Evolutionary conservation across 2,888 invertebrate species (phyloP).

Genomic region (Hecatera dysodea): DNA sequence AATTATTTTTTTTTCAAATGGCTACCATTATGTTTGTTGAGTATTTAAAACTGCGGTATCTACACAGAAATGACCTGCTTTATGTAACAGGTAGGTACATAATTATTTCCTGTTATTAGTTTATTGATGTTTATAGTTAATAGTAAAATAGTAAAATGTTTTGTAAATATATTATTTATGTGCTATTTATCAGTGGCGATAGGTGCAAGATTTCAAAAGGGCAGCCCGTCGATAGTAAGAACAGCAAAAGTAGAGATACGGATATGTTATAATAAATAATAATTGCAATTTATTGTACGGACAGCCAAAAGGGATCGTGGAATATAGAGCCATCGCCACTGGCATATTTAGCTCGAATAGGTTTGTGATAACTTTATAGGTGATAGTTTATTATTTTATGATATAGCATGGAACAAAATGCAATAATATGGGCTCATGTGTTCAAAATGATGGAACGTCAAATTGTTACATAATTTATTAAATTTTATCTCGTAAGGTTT

Average conservation of each 20-base stretch:
- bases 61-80: conserved; percentile 21
- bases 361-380: conserved; percentile 65
- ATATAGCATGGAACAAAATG: conserved; percentile 54
- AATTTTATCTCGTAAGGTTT: conserved; percentile 66
- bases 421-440: conserved; percentile 59
- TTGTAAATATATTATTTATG: conserved; percentile 44
- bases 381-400: conserved; percentile 60
- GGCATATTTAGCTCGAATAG: conserved; percentile 45
- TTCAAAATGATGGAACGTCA: conserved; percentile 60
- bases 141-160: conserved; percentile 44
- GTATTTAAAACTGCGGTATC: conserved; percentile 20
- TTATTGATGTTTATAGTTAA: conserved; percentile 33
- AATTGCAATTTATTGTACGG: not conserved
- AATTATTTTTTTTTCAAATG: conserved; percentile 14
- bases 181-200: conserved; percentile 36
- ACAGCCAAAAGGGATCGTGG: not conserved
- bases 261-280: not conserved
- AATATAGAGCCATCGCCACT: conserved; percentile 10
- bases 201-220: not conserved
- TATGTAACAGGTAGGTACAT: conserved; percentile 17
- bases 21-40: conserved; percentile 19
- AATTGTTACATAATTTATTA: conserved; percentile 68
- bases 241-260: not conserved
- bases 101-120: conserved; percentile 48
- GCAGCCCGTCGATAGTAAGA: not conserved